Base-by-base conservation (phyloP, 1,140 invertebrate genomes). In the Homarus americanus region DNA sequence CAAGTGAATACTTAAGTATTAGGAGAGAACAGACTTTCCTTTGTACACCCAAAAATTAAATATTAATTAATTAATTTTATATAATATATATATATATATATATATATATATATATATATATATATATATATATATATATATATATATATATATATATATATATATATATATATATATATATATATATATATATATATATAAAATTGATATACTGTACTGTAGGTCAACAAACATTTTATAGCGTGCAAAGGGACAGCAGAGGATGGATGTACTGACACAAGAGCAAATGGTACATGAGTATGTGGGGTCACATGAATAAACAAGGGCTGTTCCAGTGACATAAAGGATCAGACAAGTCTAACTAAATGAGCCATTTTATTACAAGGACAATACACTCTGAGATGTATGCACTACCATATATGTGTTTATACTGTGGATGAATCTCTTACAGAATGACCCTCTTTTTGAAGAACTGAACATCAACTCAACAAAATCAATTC, bases 11-110 rank as follows among this genome's bases (percentile, higher is more conserved):
- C 76, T 75, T 53, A 49, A 84, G 28, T 83, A 72, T 53, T 73
- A 75, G 44, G 17, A 85, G 66, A 85, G 69, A 85, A 72, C 69
- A 85, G 44, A 85, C 83, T 85, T 85, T 73, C 82, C 72, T 85
- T 75, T 85, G 40, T 85, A 85, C 83, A 85, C 83, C 66, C 75
- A 40, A 73, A 63, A 75, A 58, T 58, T 24, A 20, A 58, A 58
- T 49, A 49, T 10, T 49, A 49, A 10, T n/a, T 49, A 7, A 58
- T 58, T 20, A 20, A 58, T 58, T 58, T 20, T 58, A 58, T 58
- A 58, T 58, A 58, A 4, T 58, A 20, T 58, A 58, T 20, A 58
- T 58, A 58, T 58, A 58, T 58, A 73, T 53, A 53, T 73, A 85
- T 38, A 12, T 40, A 32, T 40, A 76, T 41, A 76, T 76, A 32